Percentiles rank a stretch among this genome's conserved stretches.
Conservation (phyloP, 1,140 invertebrate genomes). For the Zaprionus capensis region DNA sequence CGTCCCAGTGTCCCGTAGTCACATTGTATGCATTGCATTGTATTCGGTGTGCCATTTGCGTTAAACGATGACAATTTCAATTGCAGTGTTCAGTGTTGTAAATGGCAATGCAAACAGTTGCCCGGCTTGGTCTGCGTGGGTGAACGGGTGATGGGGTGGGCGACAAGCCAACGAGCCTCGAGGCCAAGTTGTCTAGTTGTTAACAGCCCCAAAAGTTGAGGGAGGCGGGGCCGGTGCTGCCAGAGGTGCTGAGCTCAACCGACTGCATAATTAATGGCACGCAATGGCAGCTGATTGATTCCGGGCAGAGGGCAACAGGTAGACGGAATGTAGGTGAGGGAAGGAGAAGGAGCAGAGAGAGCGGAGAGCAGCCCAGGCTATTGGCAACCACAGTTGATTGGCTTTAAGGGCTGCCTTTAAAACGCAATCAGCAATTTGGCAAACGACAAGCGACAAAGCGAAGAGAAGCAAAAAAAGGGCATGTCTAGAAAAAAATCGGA, state of each 20-base stretch:
- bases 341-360: background rate
- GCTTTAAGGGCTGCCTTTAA: constrained; percentile 61
- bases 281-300: constrained; percentile 48
- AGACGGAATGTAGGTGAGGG: background rate
- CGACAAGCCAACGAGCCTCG: background rate
- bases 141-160: too few species aligned
- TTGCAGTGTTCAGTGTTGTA: constrained; percentile 46
- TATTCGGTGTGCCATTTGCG: constrained; percentile 52
- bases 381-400: constrained; percentile 55
- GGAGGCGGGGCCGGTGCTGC: background rate
- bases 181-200: constrained; percentile 37
- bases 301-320: constrained; percentile 36
- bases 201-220: constrained; percentile 34
- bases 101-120: constrained; percentile 44
- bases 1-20: constrained; percentile 2
- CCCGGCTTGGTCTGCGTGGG: background rate
- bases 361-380: background rate
- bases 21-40: constrained; percentile 56
- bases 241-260: background rate
- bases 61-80: constrained; percentile 70
- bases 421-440: constrained; percentile 72
- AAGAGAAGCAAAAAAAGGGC: constrained; percentile 16
- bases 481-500: constrained; percentile 24
- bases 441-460: constrained; percentile 53
- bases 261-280: constrained; percentile 41